A percentile compares a stretch with the other conserved stretches of the same genome.
These are phyloP conservation scores for Hypothenemus hampei DNA, from an alignment of 1,140 invertebrate genomes.

Conservation along the genomic window DNA sequence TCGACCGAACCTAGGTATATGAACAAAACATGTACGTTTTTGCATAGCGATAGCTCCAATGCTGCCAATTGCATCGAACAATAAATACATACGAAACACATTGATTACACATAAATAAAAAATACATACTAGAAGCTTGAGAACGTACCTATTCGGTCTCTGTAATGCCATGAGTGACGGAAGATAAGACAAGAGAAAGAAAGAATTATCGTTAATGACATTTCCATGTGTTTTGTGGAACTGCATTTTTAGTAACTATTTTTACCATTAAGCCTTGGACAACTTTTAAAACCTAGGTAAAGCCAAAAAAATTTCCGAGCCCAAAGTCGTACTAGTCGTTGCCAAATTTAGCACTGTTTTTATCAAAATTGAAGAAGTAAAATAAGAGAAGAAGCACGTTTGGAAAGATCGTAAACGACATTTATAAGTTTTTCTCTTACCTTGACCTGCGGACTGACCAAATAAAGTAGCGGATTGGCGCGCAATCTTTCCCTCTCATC, in stretches of 20 bases:
- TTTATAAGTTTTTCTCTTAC: no score
- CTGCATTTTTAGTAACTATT: no score
- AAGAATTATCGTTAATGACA: not conserved
- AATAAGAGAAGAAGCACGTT: no score
- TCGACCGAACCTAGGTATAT: slow-evolving; percentile 40
- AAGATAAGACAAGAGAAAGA: slow-evolving; percentile 12
- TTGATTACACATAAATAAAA: slow-evolving; percentile 18
- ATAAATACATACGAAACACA: slow-evolving; percentile 16
- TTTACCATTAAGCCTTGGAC: no score
- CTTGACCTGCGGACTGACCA: slow-evolving; percentile 95
- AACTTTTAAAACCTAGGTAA: slow-evolving; percentile 42
- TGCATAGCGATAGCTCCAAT: no score
- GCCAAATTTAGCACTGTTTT: no score
- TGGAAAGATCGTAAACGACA: no score
- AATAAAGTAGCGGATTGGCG: slow-evolving; percentile 89
- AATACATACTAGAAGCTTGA: slow-evolving; percentile 31
- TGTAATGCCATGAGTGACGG: slow-evolving; percentile 40
- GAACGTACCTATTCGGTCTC: slow-evolving; percentile 44
- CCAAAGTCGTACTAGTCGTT: no score
- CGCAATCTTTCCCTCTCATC: slow-evolving; percentile 88
- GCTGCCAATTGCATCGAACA: no score
- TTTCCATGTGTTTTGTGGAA: no score
- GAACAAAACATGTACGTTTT: no score
- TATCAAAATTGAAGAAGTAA: no score
- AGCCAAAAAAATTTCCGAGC: slow-evolving; percentile 33